phyloP scores from a whole-genome alignment of 2,888 invertebrate genomes.

The Tupiocoris notatus region DNA sequence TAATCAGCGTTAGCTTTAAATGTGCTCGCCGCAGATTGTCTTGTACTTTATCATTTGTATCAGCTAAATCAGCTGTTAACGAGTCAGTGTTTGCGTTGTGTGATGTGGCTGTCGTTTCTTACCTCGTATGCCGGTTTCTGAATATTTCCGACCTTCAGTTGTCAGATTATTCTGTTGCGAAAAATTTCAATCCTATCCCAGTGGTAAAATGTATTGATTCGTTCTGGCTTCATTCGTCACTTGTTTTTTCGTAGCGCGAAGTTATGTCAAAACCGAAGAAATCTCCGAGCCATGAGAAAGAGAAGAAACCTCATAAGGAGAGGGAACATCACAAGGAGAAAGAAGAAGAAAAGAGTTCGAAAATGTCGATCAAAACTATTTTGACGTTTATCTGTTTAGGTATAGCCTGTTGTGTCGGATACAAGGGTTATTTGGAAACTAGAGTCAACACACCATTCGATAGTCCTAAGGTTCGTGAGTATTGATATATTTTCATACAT shows the following conservation, averaged over 20 bases:
- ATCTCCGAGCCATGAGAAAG: conserved; percentile 34
- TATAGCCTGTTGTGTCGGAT: conserved; percentile 72
- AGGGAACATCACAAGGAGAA: conserved; percentile 35
- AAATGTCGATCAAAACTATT: conserved; percentile 47
- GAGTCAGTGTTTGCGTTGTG: background rate
- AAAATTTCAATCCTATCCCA: too few relatives aligned
- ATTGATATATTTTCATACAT: too few relatives aligned
- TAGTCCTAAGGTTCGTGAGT: conserved; percentile 65
- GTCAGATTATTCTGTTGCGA: too few relatives aligned
- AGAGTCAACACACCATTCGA: conserved; percentile 83
- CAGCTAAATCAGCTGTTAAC: too few relatives aligned
- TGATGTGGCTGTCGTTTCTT: background rate
- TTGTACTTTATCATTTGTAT: too few relatives aligned
- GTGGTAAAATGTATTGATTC: too few relatives aligned
- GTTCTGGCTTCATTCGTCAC: too few relatives aligned
- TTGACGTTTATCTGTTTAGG: conserved; percentile 59
- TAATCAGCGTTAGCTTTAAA: too few relatives aligned
- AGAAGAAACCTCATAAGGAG: conserved; percentile 37
- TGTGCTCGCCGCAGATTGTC: too few relatives aligned
- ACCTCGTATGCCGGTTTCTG: too few relatives aligned
- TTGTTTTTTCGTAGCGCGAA: too few relatives aligned
- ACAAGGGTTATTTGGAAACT: conserved; percentile 81
- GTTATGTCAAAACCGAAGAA: conserved; percentile 43
- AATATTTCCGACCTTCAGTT: too few relatives aligned
- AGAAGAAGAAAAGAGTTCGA: conserved; percentile 22